These are phyloP conservation scores for Ladona fulva DNA, from an alignment of 1,140 invertebrate species.

Conservation along the genomic window DNA sequence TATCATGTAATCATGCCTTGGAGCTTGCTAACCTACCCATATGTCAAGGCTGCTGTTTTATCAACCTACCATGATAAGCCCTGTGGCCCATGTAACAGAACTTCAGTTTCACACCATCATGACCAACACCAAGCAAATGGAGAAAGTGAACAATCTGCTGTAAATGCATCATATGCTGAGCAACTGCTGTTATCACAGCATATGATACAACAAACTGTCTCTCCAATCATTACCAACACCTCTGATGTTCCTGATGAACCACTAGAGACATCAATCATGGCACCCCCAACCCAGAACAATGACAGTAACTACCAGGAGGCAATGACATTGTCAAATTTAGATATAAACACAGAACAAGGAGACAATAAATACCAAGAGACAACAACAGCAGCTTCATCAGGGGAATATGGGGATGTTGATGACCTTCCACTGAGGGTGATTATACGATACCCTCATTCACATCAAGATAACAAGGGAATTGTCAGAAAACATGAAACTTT, in stretches of 20 bases:
- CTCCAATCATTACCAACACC: background rate
- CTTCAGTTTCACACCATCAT: background rate
- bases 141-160: background rate
- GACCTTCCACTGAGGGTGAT: constrained; percentile 29
- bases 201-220: background rate
- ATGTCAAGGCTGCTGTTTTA: constrained; percentile 36
- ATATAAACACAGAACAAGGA: background rate
- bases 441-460: constrained; percentile 32
- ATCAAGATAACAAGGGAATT: constrained; percentile 22
- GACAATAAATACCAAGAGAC: background rate
- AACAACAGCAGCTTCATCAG: background rate
- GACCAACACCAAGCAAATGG: background rate
- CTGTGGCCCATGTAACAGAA: constrained; percentile 31
- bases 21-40: constrained; percentile 37
- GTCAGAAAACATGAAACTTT: constrained; percentile 29
- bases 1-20: constrained; percentile 37
- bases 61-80: constrained; percentile 36
- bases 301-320: background rate
- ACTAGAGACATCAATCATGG: background rate
- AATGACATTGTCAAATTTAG: background rate
- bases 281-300: background rate
- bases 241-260: background rate
- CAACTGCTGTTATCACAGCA: background rate
- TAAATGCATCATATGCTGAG: background rate
- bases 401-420: background rate